Percentiles rank a stretch among this genome's conserved stretches.
These are phyloP conservation scores for Isotomurus palustris DNA, from an alignment of 2,888 invertebrate genomes.

Conservation along the genomic window DNA sequence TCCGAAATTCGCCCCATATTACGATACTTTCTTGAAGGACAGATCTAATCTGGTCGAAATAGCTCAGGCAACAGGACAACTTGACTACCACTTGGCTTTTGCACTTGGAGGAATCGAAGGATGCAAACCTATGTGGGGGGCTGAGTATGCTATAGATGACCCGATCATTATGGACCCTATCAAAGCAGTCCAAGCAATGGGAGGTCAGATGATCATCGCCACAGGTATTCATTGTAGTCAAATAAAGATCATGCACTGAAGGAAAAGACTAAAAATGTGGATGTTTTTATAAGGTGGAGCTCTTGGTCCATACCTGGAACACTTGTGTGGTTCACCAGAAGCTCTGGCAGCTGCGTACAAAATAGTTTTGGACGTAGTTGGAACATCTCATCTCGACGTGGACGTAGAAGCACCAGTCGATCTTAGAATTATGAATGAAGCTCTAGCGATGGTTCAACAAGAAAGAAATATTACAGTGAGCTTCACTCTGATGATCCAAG, in stretches of 20 bases:
- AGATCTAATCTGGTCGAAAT: conserved; percentile 13
- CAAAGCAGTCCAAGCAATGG: conserved; percentile 24
- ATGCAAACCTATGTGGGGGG: conserved; percentile 41
- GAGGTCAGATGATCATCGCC: conserved; percentile 42
- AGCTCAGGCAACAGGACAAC: conserved; percentile 21
- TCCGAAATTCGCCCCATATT: too few species aligned
- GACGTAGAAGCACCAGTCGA: conserved; percentile 37
- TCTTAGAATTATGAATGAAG: conserved; percentile 36
- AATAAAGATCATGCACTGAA: too few species aligned
- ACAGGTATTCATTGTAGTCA: too few species aligned
- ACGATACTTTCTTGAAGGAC: conserved; percentile 3
- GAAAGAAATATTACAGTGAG: conserved; percentile 31
- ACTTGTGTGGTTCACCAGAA: conserved; percentile 26
- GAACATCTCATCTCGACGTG: conserved; percentile 29
- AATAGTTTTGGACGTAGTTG: conserved; percentile 30
- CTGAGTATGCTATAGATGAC: conserved; percentile 26
- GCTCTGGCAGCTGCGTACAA: conserved; percentile 34
- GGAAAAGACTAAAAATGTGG: not conserved
- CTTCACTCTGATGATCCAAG: conserved; percentile 42
- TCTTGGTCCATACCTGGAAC: conserved; percentile 43
- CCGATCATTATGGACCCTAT: conserved; percentile 32
- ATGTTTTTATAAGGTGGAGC: conserved; percentile 21
- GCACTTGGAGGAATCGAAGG: conserved; percentile 29
- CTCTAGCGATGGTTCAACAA: conserved; percentile 34
- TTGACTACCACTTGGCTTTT: conserved; percentile 39